These are phyloP conservation scores for Mnemiopsis leidyi DNA, from an alignment of 37 sponge, comb jelly and placozoan species.

Conservation along the genomic window DNA sequence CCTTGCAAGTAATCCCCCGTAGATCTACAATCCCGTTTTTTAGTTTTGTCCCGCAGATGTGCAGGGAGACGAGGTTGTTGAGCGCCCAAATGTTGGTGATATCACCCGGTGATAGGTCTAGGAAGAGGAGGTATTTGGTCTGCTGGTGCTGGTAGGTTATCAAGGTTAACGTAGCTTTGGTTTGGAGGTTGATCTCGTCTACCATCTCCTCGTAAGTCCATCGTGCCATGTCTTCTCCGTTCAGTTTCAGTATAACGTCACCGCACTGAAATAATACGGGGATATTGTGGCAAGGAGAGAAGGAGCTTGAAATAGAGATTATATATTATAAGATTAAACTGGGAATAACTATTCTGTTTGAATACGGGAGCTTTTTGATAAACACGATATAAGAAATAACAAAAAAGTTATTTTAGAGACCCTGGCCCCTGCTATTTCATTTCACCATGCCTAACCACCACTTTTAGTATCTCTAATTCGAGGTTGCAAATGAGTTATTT, in stretches of 20 bases:
- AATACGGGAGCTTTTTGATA: too few relatives aligned
- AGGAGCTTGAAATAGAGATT: too few relatives aligned
- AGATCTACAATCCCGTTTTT: slow-evolving; percentile 63
- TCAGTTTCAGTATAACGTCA: background rate
- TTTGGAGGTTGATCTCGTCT: background rate
- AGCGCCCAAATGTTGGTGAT: slow-evolving; percentile 36
- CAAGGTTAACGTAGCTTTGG: background rate
- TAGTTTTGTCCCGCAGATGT: background rate
- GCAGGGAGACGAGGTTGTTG: background rate
- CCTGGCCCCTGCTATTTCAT: too few relatives aligned
- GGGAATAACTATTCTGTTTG: too few relatives aligned
- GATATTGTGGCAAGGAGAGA: too few relatives aligned
- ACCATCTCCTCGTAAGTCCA: slow-evolving; percentile 55
- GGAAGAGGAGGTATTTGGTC: slow-evolving; percentile 49
- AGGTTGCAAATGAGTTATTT: too few relatives aligned
- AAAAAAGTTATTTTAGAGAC: too few relatives aligned
- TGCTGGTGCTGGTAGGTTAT: slow-evolving; percentile 29
- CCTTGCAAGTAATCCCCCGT: background rate
- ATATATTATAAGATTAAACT: too few relatives aligned
- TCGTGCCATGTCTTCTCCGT: background rate
- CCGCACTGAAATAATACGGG: slow-evolving; percentile 65
- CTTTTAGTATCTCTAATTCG: too few relatives aligned
- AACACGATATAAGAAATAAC: too few relatives aligned
- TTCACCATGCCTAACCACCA: too few relatives aligned
- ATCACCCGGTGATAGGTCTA: slow-evolving; percentile 58